Percentiles rank a stretch among this genome's conserved stretches.
phyloP scores from a whole-genome alignment of 2,113 vertebrate species.

The Sander vitreus region DNA sequence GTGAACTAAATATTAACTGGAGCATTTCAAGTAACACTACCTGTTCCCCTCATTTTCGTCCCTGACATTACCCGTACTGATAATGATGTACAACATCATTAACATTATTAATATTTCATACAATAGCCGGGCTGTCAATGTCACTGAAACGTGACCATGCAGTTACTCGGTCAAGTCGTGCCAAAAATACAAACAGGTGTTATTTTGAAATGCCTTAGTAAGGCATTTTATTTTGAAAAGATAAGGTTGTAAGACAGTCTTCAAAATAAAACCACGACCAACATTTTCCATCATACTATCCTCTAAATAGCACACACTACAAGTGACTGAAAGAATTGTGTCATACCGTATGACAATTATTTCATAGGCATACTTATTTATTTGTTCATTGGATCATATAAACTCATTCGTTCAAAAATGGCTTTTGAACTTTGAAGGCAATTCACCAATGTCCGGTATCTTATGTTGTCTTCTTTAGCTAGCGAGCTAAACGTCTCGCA shows the following conservation, averaged over 20 bases:
- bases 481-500: neutral
- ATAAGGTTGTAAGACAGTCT: neutral
- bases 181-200: constrained; percentile 15
- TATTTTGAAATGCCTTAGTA: neutral
- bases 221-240: no score
- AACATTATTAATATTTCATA: no score
- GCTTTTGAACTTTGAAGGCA: constrained; percentile 2
- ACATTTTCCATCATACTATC: no score
- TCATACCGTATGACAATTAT: neutral
- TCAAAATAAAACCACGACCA: constrained; percentile 7
- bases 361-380: accelerated
- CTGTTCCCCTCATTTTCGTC: neutral
- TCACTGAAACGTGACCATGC: constrained; percentile 2
- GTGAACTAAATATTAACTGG: neutral
- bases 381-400: accelerated
- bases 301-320: neutral
- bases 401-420: accelerated
- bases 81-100: neutral
- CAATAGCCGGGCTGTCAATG: neutral
- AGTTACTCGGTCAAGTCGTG: neutral
- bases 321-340: accelerated
- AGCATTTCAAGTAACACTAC: constrained; percentile 1
- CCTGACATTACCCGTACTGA: neutral
- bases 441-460: neutral
- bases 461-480: neutral